A percentile compares a stretch with the other conserved stretches of the same genome.
phyloP scores from a whole-genome alignment of 2,888 invertebrate genomes.

The Lumbricus terrestris region DNA sequence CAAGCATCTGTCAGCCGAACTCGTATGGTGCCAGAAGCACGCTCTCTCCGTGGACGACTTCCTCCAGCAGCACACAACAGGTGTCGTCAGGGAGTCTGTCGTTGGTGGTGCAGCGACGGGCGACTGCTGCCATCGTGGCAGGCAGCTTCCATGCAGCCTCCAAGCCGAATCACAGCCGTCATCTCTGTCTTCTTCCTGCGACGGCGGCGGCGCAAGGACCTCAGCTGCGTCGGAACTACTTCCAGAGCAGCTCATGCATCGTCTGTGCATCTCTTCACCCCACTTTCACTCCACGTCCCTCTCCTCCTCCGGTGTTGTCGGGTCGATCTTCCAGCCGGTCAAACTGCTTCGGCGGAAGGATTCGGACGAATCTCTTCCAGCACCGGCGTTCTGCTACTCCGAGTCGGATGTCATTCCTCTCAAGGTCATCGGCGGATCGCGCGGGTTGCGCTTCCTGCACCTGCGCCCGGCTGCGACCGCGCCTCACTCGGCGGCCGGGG shows the following conservation, averaged over 20 bases:
- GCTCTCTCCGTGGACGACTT: background rate
- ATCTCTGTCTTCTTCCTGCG: background rate
- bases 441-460: background rate
- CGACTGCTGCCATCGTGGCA: background rate
- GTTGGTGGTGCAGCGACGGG: background rate
- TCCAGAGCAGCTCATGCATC: background rate
- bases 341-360: background rate
- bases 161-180: background rate
- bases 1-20: background rate
- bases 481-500: background rate
- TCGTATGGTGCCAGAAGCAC: slow-evolving; percentile 11
- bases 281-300: background rate
- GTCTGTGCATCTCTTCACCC: background rate
- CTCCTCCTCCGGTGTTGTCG: too few species aligned
- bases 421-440: background rate
- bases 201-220: background rate
- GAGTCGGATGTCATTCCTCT: background rate
- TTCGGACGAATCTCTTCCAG: background rate
- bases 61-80: background rate
- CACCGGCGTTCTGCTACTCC: background rate
- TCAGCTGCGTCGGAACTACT: background rate
- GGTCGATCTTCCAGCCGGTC: background rate
- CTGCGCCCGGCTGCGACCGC: background rate
- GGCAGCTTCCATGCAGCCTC: background rate
- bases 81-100: background rate